phyloP scores from a whole-genome alignment of 2,888 invertebrate species.

The Alloscopus bannaensis region DNA sequence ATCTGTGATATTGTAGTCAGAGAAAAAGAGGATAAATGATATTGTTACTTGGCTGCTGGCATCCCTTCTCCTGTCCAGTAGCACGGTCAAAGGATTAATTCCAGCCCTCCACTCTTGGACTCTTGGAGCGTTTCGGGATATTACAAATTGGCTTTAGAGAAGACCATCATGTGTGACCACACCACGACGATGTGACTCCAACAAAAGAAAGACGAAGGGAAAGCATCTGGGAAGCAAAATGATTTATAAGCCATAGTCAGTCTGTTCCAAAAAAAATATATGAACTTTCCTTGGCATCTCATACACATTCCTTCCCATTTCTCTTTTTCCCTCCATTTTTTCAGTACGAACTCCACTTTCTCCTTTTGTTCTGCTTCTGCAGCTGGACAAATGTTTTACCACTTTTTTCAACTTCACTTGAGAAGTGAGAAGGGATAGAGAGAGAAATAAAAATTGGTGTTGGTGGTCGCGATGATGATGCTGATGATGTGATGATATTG shows the following conservation, averaged over 20 bases:
- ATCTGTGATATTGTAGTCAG: constrained; percentile 3
- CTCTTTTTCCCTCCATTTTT: not conserved
- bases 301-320: no score
- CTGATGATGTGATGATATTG: constrained; percentile 51
- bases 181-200: not conserved
- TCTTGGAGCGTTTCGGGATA: no score
- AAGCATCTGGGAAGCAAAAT: constrained; percentile 33
- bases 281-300: constrained; percentile 6
- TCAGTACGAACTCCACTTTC: not conserved
- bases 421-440: not conserved
- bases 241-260: no score
- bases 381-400: constrained; percentile 7
- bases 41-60: constrained; percentile 8
- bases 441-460: constrained; percentile 4
- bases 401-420: not conserved
- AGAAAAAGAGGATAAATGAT: not conserved
- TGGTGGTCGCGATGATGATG: constrained; percentile 18
- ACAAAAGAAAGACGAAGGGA: not conserved
- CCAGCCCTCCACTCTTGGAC: not conserved
- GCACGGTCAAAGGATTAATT: constrained; percentile 13
- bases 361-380: not conserved
- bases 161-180: constrained; percentile 12
- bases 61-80: constrained; percentile 8
- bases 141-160: constrained; percentile 46
- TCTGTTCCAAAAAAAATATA: not conserved